Evolutionary conservation across 2,888 invertebrate species (phyloP).

Genomic region (Epiblema foenella): DNA sequence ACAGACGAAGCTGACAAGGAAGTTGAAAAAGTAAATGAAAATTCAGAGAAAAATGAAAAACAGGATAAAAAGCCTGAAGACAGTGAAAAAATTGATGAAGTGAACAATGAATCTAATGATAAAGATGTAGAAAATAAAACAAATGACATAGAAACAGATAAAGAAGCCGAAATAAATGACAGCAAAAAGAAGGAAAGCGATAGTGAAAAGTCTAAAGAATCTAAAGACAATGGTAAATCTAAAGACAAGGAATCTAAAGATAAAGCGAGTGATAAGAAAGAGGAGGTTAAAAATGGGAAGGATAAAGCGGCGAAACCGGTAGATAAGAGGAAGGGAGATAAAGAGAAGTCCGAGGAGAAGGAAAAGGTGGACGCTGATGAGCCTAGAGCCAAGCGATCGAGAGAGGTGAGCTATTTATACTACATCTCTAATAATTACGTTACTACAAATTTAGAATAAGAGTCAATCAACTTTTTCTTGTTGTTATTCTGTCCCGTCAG

Average conservation of each 20-base stretch:
- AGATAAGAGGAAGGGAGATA: conserved; percentile 46
- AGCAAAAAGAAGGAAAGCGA: conserved; percentile 33
- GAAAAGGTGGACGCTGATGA: conserved; percentile 64
- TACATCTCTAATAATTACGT: too few species aligned
- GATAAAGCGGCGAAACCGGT: conserved; percentile 38
- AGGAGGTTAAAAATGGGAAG: conserved; percentile 40
- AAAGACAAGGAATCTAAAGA: conserved; percentile 27
- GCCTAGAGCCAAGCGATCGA: conserved; percentile 74
- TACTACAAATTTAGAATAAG: too few species aligned
- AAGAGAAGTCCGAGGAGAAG: conserved; percentile 51
- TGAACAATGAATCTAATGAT: conserved; percentile 44
- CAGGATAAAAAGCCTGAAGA: conserved; percentile 42
- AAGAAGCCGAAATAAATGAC: neutral
- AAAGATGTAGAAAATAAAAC: conserved; percentile 49
- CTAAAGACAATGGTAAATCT: conserved; percentile 33
- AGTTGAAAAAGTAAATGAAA: conserved; percentile 46
- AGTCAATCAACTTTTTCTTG: too few species aligned
- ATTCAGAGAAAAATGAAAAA: conserved; percentile 35
- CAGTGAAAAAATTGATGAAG: conserved; percentile 45
- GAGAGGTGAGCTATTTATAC: conserved; percentile 70
- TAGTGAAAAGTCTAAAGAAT: conserved; percentile 30
- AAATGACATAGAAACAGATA: conserved; percentile 42
- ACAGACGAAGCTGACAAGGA: conserved; percentile 45
- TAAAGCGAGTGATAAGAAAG: conserved; percentile 38
- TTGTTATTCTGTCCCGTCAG: too few species aligned